phyloP scores from a whole-genome alignment of 2,113 vertebrate species.

The Pungitius pungitius region DNA sequence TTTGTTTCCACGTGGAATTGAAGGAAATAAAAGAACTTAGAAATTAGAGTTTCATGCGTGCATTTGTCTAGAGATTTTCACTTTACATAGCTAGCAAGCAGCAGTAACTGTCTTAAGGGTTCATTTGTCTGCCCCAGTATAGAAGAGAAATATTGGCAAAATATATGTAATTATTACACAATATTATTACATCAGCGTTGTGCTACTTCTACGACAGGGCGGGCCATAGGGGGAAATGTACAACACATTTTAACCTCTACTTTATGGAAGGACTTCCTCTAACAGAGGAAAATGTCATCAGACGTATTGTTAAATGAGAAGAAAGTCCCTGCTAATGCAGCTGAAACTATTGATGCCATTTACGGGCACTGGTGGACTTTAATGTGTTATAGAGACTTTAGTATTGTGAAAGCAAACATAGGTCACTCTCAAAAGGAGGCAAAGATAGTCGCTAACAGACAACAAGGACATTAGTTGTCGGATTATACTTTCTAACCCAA shows the following conservation, averaged over 20 bases:
- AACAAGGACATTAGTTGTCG: conserved; percentile 7
- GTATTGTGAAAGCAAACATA: conserved; percentile 48
- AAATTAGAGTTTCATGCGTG: background rate
- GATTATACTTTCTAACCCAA: background rate
- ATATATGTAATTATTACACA: too few relatives aligned
- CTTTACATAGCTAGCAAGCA: background rate
- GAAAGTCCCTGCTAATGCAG: conserved; percentile 50
- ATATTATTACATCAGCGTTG: background rate
- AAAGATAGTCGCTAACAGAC: background rate
- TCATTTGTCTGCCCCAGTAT: background rate
- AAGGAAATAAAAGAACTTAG: background rate
- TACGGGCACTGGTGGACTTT: conserved; percentile 38
- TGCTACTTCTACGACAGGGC: background rate
- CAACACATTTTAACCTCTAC: background rate
- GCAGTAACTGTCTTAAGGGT: background rate
- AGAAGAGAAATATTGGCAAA: background rate
- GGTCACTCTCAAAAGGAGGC: background rate
- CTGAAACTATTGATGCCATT: conserved; percentile 24
- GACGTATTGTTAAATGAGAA: background rate
- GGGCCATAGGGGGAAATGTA: conserved; percentile 2
- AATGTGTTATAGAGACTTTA: conserved; percentile 39
- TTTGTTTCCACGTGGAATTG: background rate
- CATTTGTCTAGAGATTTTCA: background rate
- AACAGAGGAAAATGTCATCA: conserved; percentile 19
- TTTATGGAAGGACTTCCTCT: conserved; percentile 6